Evolutionary conservation across 2,888 invertebrate species (phyloP).

Genomic region (Aphidoletes aphidimyza): DNA sequence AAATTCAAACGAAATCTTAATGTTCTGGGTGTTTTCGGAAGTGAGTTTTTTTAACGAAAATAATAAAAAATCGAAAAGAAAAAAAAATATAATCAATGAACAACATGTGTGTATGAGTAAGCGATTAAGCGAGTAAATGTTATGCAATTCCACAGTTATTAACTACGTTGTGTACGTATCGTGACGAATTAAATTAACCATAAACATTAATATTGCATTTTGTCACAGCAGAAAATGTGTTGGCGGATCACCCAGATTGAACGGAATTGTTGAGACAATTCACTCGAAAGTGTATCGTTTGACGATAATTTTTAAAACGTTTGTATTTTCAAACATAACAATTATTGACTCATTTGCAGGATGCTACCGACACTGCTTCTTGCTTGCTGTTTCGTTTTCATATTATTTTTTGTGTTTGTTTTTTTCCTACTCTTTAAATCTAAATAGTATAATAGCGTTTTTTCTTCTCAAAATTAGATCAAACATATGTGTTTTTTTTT

Average conservation of each 20-base stretch:
- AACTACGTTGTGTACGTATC: conserved; percentile 45
- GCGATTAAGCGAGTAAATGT: conserved; percentile 13
- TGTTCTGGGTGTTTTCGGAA: background rate
- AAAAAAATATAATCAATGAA: conserved; percentile 18
- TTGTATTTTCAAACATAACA: conserved; percentile 42
- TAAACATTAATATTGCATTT: conserved; percentile 51
- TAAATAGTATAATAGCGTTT: conserved; percentile 5
- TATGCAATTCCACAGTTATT: background rate
- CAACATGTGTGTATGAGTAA: conserved; percentile 32
- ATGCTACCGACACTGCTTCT: conserved; percentile 11
- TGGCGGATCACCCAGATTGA: conserved; percentile 22
- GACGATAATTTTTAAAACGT: conserved; percentile 1
- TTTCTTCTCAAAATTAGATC: background rate
- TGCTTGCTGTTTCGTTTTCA: background rate
- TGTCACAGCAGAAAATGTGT: conserved; percentile 21
- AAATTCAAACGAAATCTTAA: background rate
- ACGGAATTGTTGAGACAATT: background rate
- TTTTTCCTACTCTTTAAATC: conserved; percentile 1
- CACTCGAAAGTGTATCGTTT: background rate
- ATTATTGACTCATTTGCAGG: background rate
- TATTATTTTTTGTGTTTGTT: background rate
- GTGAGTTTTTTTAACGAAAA: conserved; percentile 16
- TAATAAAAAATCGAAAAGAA: background rate
- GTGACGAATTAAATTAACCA: conserved; percentile 37
- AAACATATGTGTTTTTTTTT: no score